Base-by-base conservation (phyloP, 2,797 vertebrate species). In the Ficedula albicollis region DNA sequence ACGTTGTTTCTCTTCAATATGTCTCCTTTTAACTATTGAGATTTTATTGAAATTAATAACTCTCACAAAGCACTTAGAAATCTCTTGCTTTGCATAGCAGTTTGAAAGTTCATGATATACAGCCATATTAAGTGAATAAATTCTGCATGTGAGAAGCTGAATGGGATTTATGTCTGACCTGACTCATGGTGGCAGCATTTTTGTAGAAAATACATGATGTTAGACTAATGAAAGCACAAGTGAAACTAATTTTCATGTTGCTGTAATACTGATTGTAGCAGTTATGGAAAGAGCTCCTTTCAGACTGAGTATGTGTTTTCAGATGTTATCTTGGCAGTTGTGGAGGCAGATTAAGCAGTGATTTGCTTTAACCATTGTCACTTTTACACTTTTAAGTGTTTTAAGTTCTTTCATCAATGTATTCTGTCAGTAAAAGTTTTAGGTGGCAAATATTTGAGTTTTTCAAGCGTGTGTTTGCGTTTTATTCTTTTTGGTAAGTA, bases 111-210 rank as follows among this genome's bases (percentile, higher is more conserved):
- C 25, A 14, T 63, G 36, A 43, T 55, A 11, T 9, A 5, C 34
- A 59, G 52, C 32, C 8, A 21, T 76, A 59, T 59, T 70, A 46
- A 73, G 41, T 26, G 62, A 73, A 34, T 49, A 41, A 62, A 75
- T 72, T 79, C 51, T 69, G 36, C 36, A 11, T 73, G 6, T 73
- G 55, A 73, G 77, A 46, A 80, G 36, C 44, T 73, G 36, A 79
- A 44, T 34, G 29, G 30, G 51, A 54, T 79, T 93, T 94, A 27
- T 56, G 32, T 43, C 64, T 59, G 48, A 38, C 55, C 78, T 80
- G 80, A 76, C 93, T 94, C 69, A 32, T 11, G 90, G 88, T 95
- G 94, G 96, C 95, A 95, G 87, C 84, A 76, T 80, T 78, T 91
- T 60, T 69, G 67, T 79, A 95, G 73, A n/a, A 86, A 84, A 82